Evolutionary conservation across 2,888 invertebrate genomes (phyloP).

Genomic region (Leptopilina myrica): DNA sequence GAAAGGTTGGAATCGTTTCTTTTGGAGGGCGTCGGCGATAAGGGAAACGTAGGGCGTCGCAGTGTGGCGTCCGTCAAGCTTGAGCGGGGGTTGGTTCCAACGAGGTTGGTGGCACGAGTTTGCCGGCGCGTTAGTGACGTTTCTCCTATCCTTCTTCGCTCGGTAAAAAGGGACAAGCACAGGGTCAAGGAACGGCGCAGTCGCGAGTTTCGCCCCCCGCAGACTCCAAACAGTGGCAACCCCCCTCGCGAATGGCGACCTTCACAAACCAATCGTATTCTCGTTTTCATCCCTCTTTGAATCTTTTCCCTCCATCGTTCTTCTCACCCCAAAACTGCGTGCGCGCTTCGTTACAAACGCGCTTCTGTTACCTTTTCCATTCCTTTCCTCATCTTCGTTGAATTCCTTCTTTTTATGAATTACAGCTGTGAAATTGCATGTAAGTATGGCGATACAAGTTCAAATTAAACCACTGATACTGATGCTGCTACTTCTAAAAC

Average conservation of each 20-base stretch:
- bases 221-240: conserved; percentile 72
- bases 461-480: conserved; percentile 38
- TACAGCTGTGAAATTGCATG: conserved; percentile 29
- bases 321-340: conserved; percentile 41
- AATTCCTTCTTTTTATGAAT: conserved; percentile 49
- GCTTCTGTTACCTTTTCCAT: conserved; percentile 40
- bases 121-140: conserved; percentile 57
- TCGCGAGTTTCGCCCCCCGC: conserved; percentile 65
- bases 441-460: background rate
- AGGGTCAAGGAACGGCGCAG: conserved; percentile 74
- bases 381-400: conserved; percentile 49
- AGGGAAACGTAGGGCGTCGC: conserved; percentile 75
- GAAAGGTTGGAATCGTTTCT: conserved; percentile 52
- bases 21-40: conserved; percentile 69
- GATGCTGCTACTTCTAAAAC: background rate
- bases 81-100: conserved; percentile 69
- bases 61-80: conserved; percentile 75
- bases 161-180: conserved; percentile 60
- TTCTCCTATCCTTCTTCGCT: conserved; percentile 58
- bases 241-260: conserved; percentile 75
- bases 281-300: conserved; percentile 76
- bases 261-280: conserved; percentile 77
- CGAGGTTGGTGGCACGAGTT: conserved; percentile 55
- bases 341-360: conserved; percentile 42
- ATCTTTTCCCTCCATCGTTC: conserved; percentile 44